Evolutionary conservation across 2,888 invertebrate species (phyloP), one percentile per base, ranked within the genome.

Genomic region (Thereva nobilitata): DNA sequence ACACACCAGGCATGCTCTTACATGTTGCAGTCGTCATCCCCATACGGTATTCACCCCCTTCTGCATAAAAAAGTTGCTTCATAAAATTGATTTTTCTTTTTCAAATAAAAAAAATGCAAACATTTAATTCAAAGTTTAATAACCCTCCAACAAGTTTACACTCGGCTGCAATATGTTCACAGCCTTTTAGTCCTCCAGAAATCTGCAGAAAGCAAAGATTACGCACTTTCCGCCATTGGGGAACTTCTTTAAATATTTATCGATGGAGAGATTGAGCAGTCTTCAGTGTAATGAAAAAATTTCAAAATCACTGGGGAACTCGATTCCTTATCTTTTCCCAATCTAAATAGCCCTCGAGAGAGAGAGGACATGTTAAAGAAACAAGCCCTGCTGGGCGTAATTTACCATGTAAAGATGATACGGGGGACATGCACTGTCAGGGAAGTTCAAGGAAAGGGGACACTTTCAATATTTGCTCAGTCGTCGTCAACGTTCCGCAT

Each of bases 161-260:
- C 23, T 23, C 23, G 23, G 23, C 23, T 23, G 23, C 23, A 23
- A 23, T 23, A 23, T 23, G 23, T 23, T 23, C 23, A 23, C 23
- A 23, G 23, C 23, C 23, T 23, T 23, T 23, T 1, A 23, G 23
- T 23, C 23, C 23, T 23, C 23, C 23, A 23, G 23, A 23, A 23
- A 23, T 23, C 23, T 23, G 23, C 23, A 23, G 23, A 23, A 23
- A 23, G 23, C 23, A 23, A 23, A 23, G 23, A 23, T 23, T 23
- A 23, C 23, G 23, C 23, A 23, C 23, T 23, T 23, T 23, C 23
- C 23, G 23, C 23, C 23, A 23, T 23, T 42, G n/a, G 42, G n/a
- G n/a, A 42, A 4, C 56, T 23, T 56, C 38, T 41, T 41, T 38
- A 56, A 56, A 56, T 56, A 56, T 56, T 56, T 56, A 56, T 56